phyloP scores from a whole-genome alignment of 2,888 invertebrate species.

The Archips crataeganus region DNA sequence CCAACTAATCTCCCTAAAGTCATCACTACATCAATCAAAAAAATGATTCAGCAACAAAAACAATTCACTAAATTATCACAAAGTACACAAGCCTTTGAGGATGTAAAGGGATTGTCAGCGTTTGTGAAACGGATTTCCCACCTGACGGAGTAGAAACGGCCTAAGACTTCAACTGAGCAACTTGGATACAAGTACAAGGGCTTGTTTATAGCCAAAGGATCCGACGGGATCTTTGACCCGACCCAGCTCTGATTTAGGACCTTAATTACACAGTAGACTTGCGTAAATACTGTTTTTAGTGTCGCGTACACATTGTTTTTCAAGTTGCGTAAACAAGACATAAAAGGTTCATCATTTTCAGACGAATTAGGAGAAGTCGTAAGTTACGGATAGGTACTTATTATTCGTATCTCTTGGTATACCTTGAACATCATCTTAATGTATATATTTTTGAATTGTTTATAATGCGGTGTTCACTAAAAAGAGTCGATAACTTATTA shows the following conservation, averaged over 20 bases:
- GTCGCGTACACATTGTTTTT: slow-evolving; percentile 8
- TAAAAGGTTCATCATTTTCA: background rate
- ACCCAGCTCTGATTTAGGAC: slow-evolving; percentile 37
- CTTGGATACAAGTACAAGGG: slow-evolving; percentile 15
- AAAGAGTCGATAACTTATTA: too few relatives aligned
- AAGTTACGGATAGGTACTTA: too few relatives aligned
- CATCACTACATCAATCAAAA: background rate
- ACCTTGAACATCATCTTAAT: too few relatives aligned
- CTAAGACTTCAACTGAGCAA: slow-evolving; percentile 27
- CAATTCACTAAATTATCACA: background rate
- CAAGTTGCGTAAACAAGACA: background rate
- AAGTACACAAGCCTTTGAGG: slow-evolving; percentile 6
- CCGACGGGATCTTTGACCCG: slow-evolving; percentile 33
- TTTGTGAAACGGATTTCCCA: slow-evolving; percentile 21
- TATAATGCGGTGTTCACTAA: too few relatives aligned
- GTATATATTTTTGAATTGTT: too few relatives aligned
- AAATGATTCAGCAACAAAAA: slow-evolving; percentile 3
- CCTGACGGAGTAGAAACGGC: slow-evolving; percentile 27
- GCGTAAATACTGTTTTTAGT: slow-evolving; percentile 26
- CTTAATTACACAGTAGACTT: slow-evolving; percentile 28
- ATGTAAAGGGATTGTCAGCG: slow-evolving; percentile 20
- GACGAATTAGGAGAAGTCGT: background rate
- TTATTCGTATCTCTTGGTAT: too few relatives aligned
- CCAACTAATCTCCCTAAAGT: background rate
- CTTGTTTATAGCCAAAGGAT: slow-evolving; percentile 27